Conservation (phyloP, 1,140 invertebrate species). For the Kradibia gibbosae region DNA sequence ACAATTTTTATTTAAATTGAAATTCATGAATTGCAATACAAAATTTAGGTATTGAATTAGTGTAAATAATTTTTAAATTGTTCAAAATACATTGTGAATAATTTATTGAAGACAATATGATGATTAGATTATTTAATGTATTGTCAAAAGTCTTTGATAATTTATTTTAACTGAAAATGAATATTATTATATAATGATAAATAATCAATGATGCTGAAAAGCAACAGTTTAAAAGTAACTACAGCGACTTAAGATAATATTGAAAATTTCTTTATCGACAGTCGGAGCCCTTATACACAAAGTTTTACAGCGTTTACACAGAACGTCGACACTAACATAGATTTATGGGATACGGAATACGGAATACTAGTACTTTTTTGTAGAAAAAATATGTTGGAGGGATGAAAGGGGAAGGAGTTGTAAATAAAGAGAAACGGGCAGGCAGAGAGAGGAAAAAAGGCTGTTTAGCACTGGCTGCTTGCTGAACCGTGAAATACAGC, state of each 20-base stretch:
- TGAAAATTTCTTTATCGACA: constrained; percentile 11
- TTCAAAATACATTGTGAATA: too few species aligned
- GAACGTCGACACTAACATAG: neutral
- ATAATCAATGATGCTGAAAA: constrained; percentile 14
- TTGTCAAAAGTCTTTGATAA: too few species aligned
- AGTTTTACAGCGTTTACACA: neutral
- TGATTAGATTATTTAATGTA: too few species aligned
- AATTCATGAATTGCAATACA: too few species aligned
- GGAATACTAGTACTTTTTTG: neutral
- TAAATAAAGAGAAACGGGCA: neutral
- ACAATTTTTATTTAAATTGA: too few species aligned
- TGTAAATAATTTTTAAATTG: too few species aligned
- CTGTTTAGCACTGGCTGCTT: neutral
- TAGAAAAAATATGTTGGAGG: neutral
- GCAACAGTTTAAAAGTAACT: neutral
- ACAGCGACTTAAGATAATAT: neutral
- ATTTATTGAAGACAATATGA: too few species aligned
- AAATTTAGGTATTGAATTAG: too few species aligned
- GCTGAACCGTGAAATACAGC: constrained; percentile 13
- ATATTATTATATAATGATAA: neutral
- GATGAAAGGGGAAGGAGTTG: neutral
- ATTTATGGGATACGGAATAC: neutral
- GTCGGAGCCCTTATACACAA: neutral
- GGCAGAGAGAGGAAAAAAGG: neutral
- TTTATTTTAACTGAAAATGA: too few species aligned